Conservation (phyloP, 2,888 invertebrate genomes). For the Andrena haemorrhoa region DNA sequence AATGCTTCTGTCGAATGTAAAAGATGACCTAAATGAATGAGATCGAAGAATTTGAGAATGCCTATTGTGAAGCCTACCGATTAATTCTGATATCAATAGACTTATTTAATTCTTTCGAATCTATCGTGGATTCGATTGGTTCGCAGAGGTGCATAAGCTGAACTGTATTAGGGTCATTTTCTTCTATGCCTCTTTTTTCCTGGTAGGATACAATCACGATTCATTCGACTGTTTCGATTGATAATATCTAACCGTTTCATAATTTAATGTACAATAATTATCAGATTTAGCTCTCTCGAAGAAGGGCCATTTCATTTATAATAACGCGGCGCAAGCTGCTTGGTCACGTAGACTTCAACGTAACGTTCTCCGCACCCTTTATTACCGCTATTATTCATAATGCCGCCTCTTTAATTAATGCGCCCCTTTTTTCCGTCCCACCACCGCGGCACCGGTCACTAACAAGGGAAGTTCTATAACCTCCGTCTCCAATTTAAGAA, state of each 20-base stretch:
- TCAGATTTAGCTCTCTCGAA: background rate
- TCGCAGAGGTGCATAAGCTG: too few relatives aligned
- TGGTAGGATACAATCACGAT: too few relatives aligned
- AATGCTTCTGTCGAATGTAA: too few relatives aligned
- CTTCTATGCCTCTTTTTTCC: too few relatives aligned
- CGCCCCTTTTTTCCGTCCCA: conserved; percentile 27
- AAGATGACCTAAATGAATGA: too few relatives aligned
- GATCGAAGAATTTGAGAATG: too few relatives aligned
- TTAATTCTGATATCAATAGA: too few relatives aligned
- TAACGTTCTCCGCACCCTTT: conserved; percentile 43
- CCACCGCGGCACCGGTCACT: conserved; percentile 16
- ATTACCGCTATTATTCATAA: conserved; percentile 61
- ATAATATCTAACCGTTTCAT: background rate
- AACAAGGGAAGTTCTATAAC: conserved; percentile 50
- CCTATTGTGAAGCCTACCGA: too few relatives aligned
- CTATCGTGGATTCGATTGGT: too few relatives aligned
- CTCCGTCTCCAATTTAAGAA: conserved; percentile 47
- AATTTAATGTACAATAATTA: background rate
- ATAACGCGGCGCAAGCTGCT: conserved; percentile 28
- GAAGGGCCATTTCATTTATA: conserved; percentile 44
- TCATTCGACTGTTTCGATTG: background rate
- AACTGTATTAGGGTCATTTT: too few relatives aligned
- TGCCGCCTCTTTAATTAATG: conserved; percentile 59
- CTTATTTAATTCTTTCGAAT: too few relatives aligned
- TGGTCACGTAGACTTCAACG: conserved; percentile 40